Percentiles rank a stretch among this genome's conserved stretches.
These are phyloP conservation scores for Danio jaintianensis DNA, from an alignment of 2,797 vertebrate species.

Conservation along the genomic window DNA sequence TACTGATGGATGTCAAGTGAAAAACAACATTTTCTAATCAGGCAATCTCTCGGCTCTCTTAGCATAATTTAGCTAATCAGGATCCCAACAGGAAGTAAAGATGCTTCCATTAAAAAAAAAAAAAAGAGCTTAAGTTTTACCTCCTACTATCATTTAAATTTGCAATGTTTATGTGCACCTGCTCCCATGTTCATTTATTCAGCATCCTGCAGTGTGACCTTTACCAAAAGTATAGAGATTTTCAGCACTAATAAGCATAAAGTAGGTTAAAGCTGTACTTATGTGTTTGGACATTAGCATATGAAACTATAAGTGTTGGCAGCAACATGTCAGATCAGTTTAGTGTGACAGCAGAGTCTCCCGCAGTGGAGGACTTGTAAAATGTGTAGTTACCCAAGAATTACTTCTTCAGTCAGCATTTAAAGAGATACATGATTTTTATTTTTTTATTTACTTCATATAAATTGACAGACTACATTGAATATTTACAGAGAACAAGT, in stretches of 20 bases:
- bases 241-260: slow-evolving; percentile 12
- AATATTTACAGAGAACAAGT: too few relatives aligned
- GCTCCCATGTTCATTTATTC: slow-evolving; percentile 13
- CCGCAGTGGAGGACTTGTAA: not conserved
- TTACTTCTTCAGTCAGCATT: not conserved
- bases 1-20: not conserved
- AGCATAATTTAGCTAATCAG: slow-evolving; percentile 3
- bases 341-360: slow-evolving; percentile 16
- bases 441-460: too few relatives aligned
- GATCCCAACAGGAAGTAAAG: not conserved
- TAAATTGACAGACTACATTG: too few relatives aligned
- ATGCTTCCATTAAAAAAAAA: not conserved
- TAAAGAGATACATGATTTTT: too few relatives aligned
- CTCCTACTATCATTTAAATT: not conserved
- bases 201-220: not conserved
- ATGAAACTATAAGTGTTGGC: slow-evolving; percentile 22
- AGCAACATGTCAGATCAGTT: slow-evolving; percentile 16
- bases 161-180: not conserved
- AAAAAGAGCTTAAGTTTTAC: not conserved
- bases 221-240: not conserved
- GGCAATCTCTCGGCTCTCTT: not conserved
- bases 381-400: not conserved
- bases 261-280: not conserved
- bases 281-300: slow-evolving; percentile 22
- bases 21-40: not conserved